phyloP scores from a whole-genome alignment of 2,888 invertebrate species.

The Teleogryllus oceanicus region DNA sequence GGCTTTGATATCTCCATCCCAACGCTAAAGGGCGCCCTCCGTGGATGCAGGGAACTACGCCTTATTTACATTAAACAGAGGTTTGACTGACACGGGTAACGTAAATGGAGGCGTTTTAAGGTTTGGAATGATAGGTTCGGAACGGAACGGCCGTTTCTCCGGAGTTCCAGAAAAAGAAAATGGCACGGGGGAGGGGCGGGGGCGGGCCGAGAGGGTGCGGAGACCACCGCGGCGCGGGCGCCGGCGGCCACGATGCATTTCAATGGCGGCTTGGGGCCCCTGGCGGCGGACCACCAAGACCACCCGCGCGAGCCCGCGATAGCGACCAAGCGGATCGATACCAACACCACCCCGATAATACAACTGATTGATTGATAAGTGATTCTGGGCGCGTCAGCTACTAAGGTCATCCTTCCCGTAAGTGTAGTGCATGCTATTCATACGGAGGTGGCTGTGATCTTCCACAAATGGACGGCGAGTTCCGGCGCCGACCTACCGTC shows the following conservation, averaged over 20 bases:
- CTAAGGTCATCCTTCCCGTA: no score
- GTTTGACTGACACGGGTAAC: conserved; percentile 18
- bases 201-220: neutral
- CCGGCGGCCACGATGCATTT: neutral
- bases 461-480: no score
- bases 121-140: neutral
- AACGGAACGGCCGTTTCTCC: neutral
- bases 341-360: no score
- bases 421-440: no score
- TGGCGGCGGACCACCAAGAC: neutral
- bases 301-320: neutral
- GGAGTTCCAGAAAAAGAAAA: neutral
- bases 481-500: no score
- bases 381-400: no score
- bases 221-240: no score
- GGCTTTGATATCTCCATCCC: conserved; percentile 18
- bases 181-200: neutral
- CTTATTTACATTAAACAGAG: neutral
- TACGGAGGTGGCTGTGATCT: no score
- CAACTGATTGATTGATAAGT: no score
- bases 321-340: neutral
- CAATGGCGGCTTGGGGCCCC: neutral
- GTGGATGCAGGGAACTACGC: no score
- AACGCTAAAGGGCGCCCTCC: neutral
- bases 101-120: conserved; percentile 18